Percentiles rank a stretch among this genome's conserved stretches.
phyloP scores from a whole-genome alignment of 2,888 invertebrate genomes.

The Hybos culiciformis region DNA sequence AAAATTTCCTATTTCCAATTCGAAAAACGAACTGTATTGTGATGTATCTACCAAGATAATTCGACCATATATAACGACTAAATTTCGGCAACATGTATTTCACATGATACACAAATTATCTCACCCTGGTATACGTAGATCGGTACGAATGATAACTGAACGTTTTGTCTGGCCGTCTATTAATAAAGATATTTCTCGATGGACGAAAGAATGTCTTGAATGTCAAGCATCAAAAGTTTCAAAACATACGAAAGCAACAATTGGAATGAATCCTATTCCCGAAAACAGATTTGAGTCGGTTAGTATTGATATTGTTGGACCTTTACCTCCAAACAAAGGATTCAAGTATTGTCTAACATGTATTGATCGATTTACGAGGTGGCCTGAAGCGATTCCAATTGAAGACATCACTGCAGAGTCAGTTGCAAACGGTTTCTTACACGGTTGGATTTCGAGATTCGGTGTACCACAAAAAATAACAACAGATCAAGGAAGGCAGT shows the following conservation, averaged over 20 bases:
- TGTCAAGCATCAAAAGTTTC: too few species aligned
- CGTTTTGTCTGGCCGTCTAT: constrained; percentile 2
- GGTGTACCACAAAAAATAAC: constrained; percentile 28
- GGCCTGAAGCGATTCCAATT: background rate
- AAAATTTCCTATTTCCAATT: too few species aligned
- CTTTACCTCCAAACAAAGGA: background rate
- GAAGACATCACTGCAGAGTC: background rate
- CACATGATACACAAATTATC: background rate
- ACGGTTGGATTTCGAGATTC: constrained; percentile 14
- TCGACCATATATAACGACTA: constrained; percentile 1
- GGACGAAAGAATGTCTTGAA: background rate
- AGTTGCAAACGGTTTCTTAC: background rate
- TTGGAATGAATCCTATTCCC: background rate
- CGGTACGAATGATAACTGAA: background rate
- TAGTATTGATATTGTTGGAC: background rate
- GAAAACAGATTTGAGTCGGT: background rate
- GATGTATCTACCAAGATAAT: constrained; percentile 2
- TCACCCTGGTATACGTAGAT: background rate
- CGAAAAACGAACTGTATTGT: background rate
- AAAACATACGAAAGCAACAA: background rate
- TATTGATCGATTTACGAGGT: background rate
- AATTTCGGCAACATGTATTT: background rate
- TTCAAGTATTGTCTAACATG: background rate
- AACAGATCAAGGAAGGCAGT: constrained; percentile 27
- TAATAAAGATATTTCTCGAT: background rate